Base-by-base conservation (phyloP, 35 echinoderm and acorn worm species). In the Holothuria glaberrima region DNA sequence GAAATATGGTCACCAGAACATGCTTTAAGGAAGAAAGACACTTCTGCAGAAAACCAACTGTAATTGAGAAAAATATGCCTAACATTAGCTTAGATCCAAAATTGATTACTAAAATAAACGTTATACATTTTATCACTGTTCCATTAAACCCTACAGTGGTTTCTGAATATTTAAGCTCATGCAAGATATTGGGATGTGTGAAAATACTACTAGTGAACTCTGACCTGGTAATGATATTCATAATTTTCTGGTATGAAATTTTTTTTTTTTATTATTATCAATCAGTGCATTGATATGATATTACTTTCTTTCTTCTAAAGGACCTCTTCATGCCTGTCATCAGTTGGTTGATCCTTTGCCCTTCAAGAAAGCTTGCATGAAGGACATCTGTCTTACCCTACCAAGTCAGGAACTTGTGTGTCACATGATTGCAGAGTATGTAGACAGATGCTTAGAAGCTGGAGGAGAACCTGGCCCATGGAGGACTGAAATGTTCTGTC, bases 371-470 rank as follows among this genome's bases (percentile, higher is more conserved):
- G 21, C 61, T 16, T 87, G 85, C 18, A 67, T 69, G 66, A 71
- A 87, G 32, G 60, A 67, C 41, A 50, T 87, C 61, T 87, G 85
- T 41, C 61, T 71, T 4, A 69, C 85, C 34, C 85, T 87, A 0
- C 85, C 85, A 44, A 87, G 85, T 50, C 63, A 87, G 35, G 85
- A 87, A 12, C 62, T 87, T 2, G 61, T 87, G 18, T 87, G 85
- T 70, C 85, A 87, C 66, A 67, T 87, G 61, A 87, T 87, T 30
- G 30, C 85, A 14, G 85, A 87, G n/a, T 87, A 87, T 35, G 85
- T 71, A 17, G 66, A 71, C 85, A 28, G 66, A 35, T 87, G 85
- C 36, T 59, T 87, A 17, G 66, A 87, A 34, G 66, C 60, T 7
- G 85, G 85, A 67, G 85, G 60, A 19, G 66, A 87, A 33, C 85